A percentile compares a stretch with the other conserved stretches of the same genome.
Evolutionary conservation across 2,113 vertebrate species (phyloP).

Genomic region (Cyprinus carpio): DNA sequence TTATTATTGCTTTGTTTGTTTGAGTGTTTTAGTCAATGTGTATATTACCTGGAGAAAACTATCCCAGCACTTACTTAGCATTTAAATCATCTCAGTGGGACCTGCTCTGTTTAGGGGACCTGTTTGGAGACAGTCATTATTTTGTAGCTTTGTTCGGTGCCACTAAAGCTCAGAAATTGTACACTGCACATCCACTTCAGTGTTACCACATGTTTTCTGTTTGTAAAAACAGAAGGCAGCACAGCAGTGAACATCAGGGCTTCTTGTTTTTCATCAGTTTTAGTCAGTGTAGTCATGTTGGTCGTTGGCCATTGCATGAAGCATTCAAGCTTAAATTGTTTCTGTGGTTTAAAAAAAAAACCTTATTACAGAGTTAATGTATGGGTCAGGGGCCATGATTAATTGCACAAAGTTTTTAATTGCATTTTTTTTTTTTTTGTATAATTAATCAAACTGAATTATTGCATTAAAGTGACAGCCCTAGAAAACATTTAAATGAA

Average conservation of each 20-base stretch:
- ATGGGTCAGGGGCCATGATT: not conserved
- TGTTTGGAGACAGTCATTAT: not conserved
- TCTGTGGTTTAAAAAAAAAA: not conserved
- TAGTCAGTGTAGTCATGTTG: not conserved
- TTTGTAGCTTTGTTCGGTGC: not conserved
- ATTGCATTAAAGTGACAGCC: not conserved
- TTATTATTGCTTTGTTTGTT: not conserved
- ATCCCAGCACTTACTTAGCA: not conserved
- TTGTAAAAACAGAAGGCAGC: not conserved
- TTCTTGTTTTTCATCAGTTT: not conserved
- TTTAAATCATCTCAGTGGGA: not conserved
- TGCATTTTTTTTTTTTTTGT: not conserved
- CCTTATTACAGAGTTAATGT: not conserved
- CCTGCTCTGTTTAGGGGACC: not conserved
- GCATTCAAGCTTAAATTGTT: not conserved
- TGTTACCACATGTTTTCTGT: not conserved
- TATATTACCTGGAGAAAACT: not conserved
- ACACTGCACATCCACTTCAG: slow-evolving; percentile 27
- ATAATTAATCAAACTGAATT: not conserved
- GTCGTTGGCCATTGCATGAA: slow-evolving; percentile 7
- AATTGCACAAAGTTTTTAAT: not conserved
- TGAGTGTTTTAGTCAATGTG: not conserved
- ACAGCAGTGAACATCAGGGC: too few relatives aligned
- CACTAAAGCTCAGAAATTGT: too few relatives aligned
- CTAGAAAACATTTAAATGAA: slow-evolving; percentile 14